Conservation (phyloP, 2,797 vertebrate genomes). For the Melanotaenia trifasciata region DNA sequence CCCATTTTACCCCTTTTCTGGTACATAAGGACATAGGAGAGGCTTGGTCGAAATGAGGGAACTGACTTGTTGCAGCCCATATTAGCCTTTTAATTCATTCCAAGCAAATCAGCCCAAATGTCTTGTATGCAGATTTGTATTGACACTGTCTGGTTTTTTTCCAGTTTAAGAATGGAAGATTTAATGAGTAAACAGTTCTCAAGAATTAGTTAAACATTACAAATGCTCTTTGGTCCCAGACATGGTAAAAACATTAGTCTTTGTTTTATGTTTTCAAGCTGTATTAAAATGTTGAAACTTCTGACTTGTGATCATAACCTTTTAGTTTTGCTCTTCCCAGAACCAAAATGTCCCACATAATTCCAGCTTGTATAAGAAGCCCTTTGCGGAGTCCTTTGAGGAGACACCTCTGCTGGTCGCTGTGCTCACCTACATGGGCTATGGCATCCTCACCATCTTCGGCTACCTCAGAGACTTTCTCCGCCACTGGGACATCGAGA, state of each 20-base stretch:
- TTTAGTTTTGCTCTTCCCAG: conserved; percentile 38
- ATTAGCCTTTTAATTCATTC: conserved; percentile 27
- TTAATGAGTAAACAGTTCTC: conserved; percentile 35
- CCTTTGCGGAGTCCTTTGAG: conserved; percentile 92
- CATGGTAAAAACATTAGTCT: not conserved
- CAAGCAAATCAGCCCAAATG: conserved; percentile 30
- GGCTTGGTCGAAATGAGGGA: conserved; percentile 12
- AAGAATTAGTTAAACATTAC: conserved; percentile 11
- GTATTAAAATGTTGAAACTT: not conserved
- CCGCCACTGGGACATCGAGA: conserved; percentile 95
- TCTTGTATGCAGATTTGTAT: conserved; percentile 11
- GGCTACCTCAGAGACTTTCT: conserved; percentile 97
- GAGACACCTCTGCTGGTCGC: conserved; percentile 96
- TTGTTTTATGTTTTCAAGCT: not conserved
- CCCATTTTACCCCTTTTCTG: conserved; percentile 12
- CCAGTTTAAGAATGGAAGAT: conserved; percentile 16
- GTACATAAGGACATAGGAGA: not conserved
- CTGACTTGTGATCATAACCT: not conserved
- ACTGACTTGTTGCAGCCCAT: conserved; percentile 21
- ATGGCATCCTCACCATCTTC: conserved; percentile 96
- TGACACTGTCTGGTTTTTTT: conserved; percentile 13
- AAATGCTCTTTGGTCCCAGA: not conserved
- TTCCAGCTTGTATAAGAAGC: conserved; percentile 90
- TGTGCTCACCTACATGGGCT: conserved; percentile 96
- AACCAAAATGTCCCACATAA: conserved; percentile 84